phyloP scores from a whole-genome alignment of 2,888 invertebrate genomes.

The Aplocera efformata region DNA sequence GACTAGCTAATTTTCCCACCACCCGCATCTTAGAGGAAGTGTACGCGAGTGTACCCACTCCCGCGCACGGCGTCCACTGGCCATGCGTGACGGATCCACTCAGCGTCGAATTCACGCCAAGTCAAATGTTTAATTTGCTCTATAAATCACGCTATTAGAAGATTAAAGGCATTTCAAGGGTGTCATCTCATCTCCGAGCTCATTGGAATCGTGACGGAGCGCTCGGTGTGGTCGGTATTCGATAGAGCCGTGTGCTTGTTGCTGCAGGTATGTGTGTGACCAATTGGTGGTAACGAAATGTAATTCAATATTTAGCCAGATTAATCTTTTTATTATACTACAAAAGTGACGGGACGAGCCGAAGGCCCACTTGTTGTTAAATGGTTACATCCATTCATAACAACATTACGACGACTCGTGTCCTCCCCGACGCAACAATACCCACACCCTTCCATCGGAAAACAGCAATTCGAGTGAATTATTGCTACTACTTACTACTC shows the following conservation, averaged over 20 bases:
- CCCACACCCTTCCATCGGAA: too few relatives aligned
- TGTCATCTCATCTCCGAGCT: slow-evolving; percentile 74
- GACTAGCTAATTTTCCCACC: too few relatives aligned
- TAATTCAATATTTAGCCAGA: slow-evolving; percentile 11
- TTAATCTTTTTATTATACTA: too few relatives aligned
- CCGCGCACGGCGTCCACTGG: slow-evolving; percentile 39
- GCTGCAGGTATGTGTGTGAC: slow-evolving; percentile 52
- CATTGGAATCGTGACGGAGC: slow-evolving; percentile 72
- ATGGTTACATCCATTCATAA: too few relatives aligned
- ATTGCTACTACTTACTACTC: too few relatives aligned
- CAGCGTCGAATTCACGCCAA: slow-evolving; percentile 77
- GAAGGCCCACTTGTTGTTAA: too few relatives aligned
- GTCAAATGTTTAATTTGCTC: slow-evolving; percentile 81
- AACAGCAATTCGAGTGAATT: too few relatives aligned
- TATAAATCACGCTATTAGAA: slow-evolving; percentile 79
- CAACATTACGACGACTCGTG: too few relatives aligned
- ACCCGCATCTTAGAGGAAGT: too few relatives aligned
- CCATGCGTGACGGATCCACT: slow-evolving; percentile 79
- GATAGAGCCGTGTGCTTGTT: slow-evolving; percentile 45
- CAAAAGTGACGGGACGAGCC: too few relatives aligned
- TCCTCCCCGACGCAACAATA: too few relatives aligned
- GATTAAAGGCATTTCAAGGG: slow-evolving; percentile 69
- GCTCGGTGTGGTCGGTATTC: slow-evolving; percentile 66
- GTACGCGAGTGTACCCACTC: slow-evolving; percentile 21
- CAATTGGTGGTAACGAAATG: slow-evolving; percentile 44